A percentile compares a stretch with the other conserved stretches of the same genome.
Conservation (phyloP, 2,888 invertebrate genomes). For the Drosophila pseudotalamancana region DNA sequence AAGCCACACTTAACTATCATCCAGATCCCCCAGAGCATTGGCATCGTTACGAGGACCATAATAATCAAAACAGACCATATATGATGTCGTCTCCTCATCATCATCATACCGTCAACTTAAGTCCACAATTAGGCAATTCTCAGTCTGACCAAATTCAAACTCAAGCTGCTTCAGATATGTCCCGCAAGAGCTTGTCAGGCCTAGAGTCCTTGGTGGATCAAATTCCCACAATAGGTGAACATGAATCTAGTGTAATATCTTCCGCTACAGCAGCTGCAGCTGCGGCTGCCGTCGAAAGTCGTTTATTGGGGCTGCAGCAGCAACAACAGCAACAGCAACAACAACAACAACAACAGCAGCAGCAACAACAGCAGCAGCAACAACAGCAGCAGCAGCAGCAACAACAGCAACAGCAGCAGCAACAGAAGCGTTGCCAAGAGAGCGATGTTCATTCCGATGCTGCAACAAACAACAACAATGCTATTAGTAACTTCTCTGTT, state of each 20-base stretch:
- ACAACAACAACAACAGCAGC: constrained; percentile 59
- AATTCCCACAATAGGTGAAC: constrained; percentile 94
- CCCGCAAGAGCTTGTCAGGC: constrained; percentile 94
- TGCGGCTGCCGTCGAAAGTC: constrained; percentile 74
- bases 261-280: constrained; percentile 64
- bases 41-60: constrained; percentile 58
- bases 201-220: constrained; percentile 95
- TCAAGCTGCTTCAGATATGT: constrained; percentile 86
- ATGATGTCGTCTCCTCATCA: constrained; percentile 58
- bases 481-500: constrained; percentile 84
- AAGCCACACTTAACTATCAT: constrained; percentile 14
- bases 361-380: constrained; percentile 47
- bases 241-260: constrained; percentile 83
- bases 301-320: constrained; percentile 67
- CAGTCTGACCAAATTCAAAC: constrained; percentile 32
- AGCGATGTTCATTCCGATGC: constrained; percentile 25
- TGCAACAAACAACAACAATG: constrained; percentile 44
- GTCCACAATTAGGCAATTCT: constrained; percentile 29
- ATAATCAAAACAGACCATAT: constrained; percentile 37
- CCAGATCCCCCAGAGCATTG: constrained; percentile 45
- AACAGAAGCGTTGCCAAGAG: constrained; percentile 42
- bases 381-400: too few relatives aligned
- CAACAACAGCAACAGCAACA: constrained; percentile 50
- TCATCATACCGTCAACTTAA: constrained; percentile 34
- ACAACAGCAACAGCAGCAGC: too few relatives aligned